phyloP scores from a whole-genome alignment of 2,797 vertebrate genomes.

The Scolopax rusticola region DNA sequence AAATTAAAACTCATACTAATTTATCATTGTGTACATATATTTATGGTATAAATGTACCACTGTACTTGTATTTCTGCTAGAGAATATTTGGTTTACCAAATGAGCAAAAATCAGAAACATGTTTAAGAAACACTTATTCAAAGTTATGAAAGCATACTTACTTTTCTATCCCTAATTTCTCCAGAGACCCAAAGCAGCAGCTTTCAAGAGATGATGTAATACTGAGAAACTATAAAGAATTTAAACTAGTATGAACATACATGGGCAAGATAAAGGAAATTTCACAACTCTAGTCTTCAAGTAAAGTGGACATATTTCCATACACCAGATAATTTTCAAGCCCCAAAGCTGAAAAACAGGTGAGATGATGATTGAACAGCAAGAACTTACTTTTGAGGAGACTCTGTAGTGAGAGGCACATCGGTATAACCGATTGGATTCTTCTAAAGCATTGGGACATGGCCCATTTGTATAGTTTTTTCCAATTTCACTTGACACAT shows the following conservation, averaged over 20 bases:
- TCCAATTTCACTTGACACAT: conserved; percentile 76
- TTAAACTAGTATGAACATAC: not conserved
- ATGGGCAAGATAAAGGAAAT: not conserved
- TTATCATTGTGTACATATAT: not conserved
- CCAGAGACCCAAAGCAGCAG: not conserved
- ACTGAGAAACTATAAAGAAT: not conserved
- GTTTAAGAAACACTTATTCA: not conserved
- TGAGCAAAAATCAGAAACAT: not conserved
- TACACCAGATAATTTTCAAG: not conserved
- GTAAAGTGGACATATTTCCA: not conserved
- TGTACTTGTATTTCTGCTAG: not conserved
- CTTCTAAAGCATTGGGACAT: conserved; percentile 88
- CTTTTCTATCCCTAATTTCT: not conserved
- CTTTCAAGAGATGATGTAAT: not conserved
- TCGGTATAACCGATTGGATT: conserved; percentile 91
- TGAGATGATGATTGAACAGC: not conserved
- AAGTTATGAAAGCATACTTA: not conserved
- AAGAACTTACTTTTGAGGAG: conserved; percentile 79
- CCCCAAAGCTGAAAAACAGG: not conserved
- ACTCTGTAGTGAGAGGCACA: conserved; percentile 92
- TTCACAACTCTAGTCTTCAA: not conserved
- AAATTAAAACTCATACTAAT: not conserved
- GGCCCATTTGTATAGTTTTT: conserved; percentile 76
- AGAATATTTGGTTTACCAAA: not conserved
- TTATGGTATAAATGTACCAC: not conserved